Evolutionary conservation across 2,888 invertebrate genomes (phyloP).

Genomic region (Deilephila elpenor): DNA sequence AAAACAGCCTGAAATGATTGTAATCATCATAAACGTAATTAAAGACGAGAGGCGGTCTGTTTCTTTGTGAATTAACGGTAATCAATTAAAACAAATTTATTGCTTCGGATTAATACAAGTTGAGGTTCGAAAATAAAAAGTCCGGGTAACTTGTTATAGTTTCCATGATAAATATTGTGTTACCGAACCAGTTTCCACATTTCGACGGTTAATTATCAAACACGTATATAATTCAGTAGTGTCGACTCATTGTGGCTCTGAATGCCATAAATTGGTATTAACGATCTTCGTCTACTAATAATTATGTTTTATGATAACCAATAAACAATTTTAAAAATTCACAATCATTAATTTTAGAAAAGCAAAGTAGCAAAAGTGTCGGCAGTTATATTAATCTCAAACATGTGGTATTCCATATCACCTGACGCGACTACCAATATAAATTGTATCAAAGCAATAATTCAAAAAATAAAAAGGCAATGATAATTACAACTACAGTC

Average conservation of each 20-base stretch:
- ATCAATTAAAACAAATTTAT: constrained; percentile 78
- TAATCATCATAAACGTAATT: constrained; percentile 74
- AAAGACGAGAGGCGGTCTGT: constrained; percentile 67
- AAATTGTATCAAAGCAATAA: neutral
- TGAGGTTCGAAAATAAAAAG: constrained; percentile 58
- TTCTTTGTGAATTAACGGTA: constrained; percentile 74
- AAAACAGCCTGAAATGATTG: constrained; percentile 58
- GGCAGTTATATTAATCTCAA: too few relatives aligned
- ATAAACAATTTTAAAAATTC: too few relatives aligned
- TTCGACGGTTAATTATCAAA: constrained; percentile 31
- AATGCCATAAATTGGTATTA: constrained; percentile 10
- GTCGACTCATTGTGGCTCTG: constrained; percentile 25
- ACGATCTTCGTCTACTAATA: neutral
- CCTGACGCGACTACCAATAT: too few relatives aligned
- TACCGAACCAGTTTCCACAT: constrained; percentile 54
- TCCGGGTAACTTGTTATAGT: constrained; percentile 65
- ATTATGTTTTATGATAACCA: neutral
- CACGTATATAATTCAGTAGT: constrained; percentile 29
- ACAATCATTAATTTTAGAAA: neutral
- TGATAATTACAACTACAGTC: constrained; percentile 45
- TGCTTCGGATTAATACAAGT: constrained; percentile 58
- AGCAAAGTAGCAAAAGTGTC: too few relatives aligned
- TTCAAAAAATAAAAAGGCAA: constrained; percentile 7
- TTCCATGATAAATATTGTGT: constrained; percentile 68
- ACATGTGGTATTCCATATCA: too few relatives aligned